Evolutionary conservation across 2,113 vertebrate species (phyloP).

Genomic region (Stegastes partitus): DNA sequence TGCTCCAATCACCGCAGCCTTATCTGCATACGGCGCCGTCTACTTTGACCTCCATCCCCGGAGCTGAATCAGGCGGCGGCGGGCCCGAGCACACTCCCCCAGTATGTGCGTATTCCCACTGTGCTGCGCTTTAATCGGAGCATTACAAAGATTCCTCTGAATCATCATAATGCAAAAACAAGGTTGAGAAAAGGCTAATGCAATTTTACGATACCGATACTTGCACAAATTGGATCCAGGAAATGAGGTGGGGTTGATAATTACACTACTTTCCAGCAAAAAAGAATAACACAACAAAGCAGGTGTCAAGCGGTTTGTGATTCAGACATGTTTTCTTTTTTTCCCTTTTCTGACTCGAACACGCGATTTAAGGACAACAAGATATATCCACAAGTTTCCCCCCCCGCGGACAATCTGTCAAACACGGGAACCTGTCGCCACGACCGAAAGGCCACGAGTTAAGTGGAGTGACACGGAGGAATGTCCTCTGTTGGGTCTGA

Average conservation of each 20-base stretch:
- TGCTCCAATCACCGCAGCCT: conserved; percentile 42
- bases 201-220: conserved; percentile 40
- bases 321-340: not conserved
- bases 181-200: conserved; percentile 58
- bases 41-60: conserved; percentile 56
- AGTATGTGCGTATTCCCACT: not conserved
- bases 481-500: conserved; percentile 56
- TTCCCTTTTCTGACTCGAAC: not conserved
- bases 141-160: conserved; percentile 27
- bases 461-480: conserved; percentile 59
- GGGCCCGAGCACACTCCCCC: conserved; percentile 30
- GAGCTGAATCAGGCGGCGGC: conserved; percentile 52
- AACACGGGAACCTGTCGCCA: conserved; percentile 31
- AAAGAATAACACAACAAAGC: conserved; percentile 19
- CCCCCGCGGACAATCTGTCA: conserved; percentile 32
- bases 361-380: not conserved
- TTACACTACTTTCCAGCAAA: conserved; percentile 29
- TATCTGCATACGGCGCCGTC: conserved; percentile 60
- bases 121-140: not conserved
- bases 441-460: conserved; percentile 52
- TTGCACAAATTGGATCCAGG: conserved; percentile 53
- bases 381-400: conserved; percentile 26
- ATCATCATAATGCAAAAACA: conserved; percentile 35
- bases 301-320: not conserved
- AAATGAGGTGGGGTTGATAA: conserved; percentile 26